These are phyloP conservation scores for Rhabdomys pumilio DNA, from an alignment of 2,797 vertebrate genomes.

Conservation along the genomic window DNA sequence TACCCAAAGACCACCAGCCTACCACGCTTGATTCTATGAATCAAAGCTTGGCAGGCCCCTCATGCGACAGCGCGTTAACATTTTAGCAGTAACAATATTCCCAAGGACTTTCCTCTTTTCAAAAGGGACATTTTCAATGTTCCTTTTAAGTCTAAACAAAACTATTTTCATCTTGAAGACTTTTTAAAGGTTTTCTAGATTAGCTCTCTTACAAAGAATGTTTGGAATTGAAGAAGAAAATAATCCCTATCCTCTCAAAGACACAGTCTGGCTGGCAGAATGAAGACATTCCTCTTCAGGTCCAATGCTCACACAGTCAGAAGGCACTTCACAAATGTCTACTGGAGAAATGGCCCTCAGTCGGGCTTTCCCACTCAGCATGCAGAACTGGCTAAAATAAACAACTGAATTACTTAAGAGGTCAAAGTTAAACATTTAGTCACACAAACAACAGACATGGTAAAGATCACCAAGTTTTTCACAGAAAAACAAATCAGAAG, in stretches of 20 bases:
- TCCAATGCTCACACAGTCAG: slow-evolving; percentile 8
- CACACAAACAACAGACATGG: slow-evolving; percentile 33
- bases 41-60: slow-evolving; percentile 10
- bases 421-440: slow-evolving; percentile 19
- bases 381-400: slow-evolving; percentile 8
- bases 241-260: slow-evolving; percentile 73
- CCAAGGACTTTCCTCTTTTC: slow-evolving; percentile 18
- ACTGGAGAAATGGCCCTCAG: neutral
- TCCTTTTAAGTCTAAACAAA: slow-evolving; percentile 54
- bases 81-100: slow-evolving; percentile 48
- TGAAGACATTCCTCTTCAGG: neutral
- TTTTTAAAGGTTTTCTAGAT: slow-evolving; percentile 30
- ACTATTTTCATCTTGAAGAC: slow-evolving; percentile 34
- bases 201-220: slow-evolving; percentile 58
- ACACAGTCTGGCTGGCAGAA: neutral
- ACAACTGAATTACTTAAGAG: slow-evolving; percentile 15
- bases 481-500: neutral
- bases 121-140: neutral
- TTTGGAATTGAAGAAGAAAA: slow-evolving; percentile 65
- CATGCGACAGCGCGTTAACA: neutral
- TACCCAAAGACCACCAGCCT: neutral
- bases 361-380: slow-evolving; percentile 17
- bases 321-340: slow-evolving; percentile 41
- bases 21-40: neutral
- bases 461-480: slow-evolving; percentile 51